phyloP scores from a whole-genome alignment of 2,888 invertebrate genomes.

The Monochamus alternatus region DNA sequence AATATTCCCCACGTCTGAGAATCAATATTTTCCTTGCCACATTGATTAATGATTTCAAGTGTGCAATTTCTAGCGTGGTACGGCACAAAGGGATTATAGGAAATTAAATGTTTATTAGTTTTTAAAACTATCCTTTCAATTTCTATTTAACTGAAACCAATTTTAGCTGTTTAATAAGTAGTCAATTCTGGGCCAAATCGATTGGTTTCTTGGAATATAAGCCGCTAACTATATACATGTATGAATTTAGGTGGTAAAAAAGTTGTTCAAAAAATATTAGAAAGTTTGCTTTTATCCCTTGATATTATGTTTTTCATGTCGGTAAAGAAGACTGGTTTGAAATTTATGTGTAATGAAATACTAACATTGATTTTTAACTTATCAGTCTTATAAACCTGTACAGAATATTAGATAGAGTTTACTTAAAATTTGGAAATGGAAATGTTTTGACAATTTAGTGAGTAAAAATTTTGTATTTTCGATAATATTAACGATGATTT shows the following conservation, averaged over 20 bases:
- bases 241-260: not conserved
- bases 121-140: slow-evolving; percentile 18
- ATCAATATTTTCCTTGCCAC: slow-evolving; percentile 14
- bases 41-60: slow-evolving; percentile 15
- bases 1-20: slow-evolving; percentile 7
- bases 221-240: not conserved
- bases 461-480: too few species aligned
- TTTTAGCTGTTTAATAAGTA: slow-evolving; percentile 8
- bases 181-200: slow-evolving; percentile 12
- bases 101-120: slow-evolving; percentile 18
- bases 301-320: not conserved
- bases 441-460: too few species aligned
- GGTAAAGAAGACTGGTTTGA: not conserved
- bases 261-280: not conserved
- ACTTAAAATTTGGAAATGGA: too few species aligned
- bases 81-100: slow-evolving; percentile 5
- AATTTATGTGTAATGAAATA: too few species aligned
- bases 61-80: slow-evolving; percentile 8
- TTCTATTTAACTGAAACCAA: slow-evolving; percentile 8
- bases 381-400: too few species aligned
- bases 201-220: slow-evolving; percentile 1
- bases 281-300: not conserved
- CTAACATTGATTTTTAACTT: too few species aligned
- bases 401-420: too few species aligned
- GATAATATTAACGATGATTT: too few species aligned